Base-by-base conservation (phyloP, 2,797 vertebrate species). In the Tiaroga cobitis region DNA sequence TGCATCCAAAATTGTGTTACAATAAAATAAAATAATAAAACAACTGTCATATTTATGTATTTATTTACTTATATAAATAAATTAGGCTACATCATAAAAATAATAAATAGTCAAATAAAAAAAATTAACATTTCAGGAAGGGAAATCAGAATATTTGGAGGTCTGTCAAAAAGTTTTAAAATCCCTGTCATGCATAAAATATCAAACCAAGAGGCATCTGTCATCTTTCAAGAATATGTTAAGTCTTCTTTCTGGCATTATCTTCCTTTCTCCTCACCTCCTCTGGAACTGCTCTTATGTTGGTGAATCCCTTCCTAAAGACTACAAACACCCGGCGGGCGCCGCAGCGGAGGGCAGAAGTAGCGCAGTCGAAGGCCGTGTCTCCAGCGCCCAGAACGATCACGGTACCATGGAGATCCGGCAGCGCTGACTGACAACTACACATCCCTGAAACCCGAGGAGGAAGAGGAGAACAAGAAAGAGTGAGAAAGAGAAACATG, bases 301-400 rank as follows among this genome's bases (percentile, higher is more conserved):
- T 97, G 76, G 95, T 98, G 95, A 99, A 99, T 75, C 97, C 97
- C 90, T 97, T 98, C 90, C 97, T 95, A 94, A 99, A 99, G 90
- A 95, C 97, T 81, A 99, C 91, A 15, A 94, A 98, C 41, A 99
- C 97, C 0, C 95, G 95, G 11, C 85, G 95, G 89, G 98, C 97
- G 65, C 98, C 97, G 5, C 97, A 99, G 88, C 98, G 97, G 68
- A 98, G 94, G 61, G 97, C 97, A 2, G 97, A 99, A 49, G 98
- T 99, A 32, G 98, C 97, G 19, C 98, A 99, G 95, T 99, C 98
- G 84, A 99, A 99, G 9, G 98, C 98, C 0, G 97, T 99, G 95
- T 99, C 98, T 67, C 98, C 97, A 0, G 98, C 96, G 26, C 98
- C 98, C 2, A 99, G 93, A 49, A 99, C 97, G 65, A 99, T 96